Evolutionary conservation across 2,888 invertebrate genomes (phyloP).

Genomic region (Dicyrtomina minuta): DNA sequence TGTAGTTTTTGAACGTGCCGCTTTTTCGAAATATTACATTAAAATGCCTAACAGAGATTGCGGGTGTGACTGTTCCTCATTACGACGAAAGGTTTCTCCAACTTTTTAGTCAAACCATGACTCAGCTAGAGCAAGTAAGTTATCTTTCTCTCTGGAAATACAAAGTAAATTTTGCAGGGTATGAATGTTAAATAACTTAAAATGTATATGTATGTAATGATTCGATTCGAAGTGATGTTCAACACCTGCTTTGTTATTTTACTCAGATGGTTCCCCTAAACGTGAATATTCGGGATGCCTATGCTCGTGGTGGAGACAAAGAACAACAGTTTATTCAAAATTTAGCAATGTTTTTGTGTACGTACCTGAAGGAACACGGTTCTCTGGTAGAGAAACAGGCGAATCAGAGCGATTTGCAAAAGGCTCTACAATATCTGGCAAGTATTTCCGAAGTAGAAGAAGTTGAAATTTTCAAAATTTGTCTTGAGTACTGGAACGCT

Average conservation of each 20-base stretch:
- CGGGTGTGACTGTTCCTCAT: constrained; percentile 78
- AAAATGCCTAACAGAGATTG: constrained; percentile 98
- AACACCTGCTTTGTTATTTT: constrained; percentile 54
- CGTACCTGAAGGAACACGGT: constrained; percentile 96
- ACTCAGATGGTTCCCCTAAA: constrained; percentile 87
- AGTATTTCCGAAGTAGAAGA: constrained; percentile 97
- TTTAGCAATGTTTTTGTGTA: constrained; percentile 93
- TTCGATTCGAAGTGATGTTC: too few species aligned
- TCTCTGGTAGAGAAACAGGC: constrained; percentile 79
- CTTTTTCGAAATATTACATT: constrained; percentile 97
- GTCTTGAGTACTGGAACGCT: constrained; percentile 97
- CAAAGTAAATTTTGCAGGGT: too few species aligned
- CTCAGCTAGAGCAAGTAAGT: constrained; percentile 82
- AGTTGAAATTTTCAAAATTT: constrained; percentile 99
- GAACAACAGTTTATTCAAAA: constrained; percentile 99
- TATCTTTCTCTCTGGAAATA: too few species aligned
- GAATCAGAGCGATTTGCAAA: constrained; percentile 72
- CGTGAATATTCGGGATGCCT: constrained; percentile 91
- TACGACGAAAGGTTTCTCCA: constrained; percentile 92
- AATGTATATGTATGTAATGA: too few species aligned
- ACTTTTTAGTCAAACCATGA: constrained; percentile 88
- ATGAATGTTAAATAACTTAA: too few species aligned
- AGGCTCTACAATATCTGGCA: constrained; percentile 81
- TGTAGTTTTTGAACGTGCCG: constrained; percentile 89
- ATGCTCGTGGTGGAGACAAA: constrained; percentile 88